Evolutionary conservation across 2,888 invertebrate species (phyloP).

Genomic region (Toxonevra muliebris): DNA sequence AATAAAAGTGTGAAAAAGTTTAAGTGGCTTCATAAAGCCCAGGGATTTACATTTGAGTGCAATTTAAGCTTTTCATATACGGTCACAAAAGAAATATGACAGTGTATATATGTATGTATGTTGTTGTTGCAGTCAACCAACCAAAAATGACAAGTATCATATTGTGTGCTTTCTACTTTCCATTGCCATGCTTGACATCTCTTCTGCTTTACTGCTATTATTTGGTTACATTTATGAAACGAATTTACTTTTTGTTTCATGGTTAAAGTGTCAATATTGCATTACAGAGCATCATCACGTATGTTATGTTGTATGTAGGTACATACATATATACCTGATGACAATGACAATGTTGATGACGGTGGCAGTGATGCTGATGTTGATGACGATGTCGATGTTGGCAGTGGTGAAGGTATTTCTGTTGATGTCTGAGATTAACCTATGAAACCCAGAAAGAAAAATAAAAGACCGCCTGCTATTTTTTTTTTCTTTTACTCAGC

Average conservation of each 20-base stretch:
- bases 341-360: neutral
- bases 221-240: neutral
- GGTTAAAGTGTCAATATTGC: conserved; percentile 57
- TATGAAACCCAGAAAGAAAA: neutral
- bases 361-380: neutral
- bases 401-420: too few relatives aligned
- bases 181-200: too few relatives aligned
- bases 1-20: conserved; percentile 56
- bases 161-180: too few relatives aligned
- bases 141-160: too few relatives aligned
- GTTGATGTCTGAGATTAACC: conserved; percentile 9
- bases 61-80: conserved; percentile 12
- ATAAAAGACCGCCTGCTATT: too few relatives aligned
- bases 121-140: too few relatives aligned
- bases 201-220: too few relatives aligned
- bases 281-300: conserved; percentile 51
- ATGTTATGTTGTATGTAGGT: conserved; percentile 17
- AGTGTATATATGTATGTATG: too few relatives aligned
- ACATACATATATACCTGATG: conserved; percentile 10
- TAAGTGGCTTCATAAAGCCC: conserved; percentile 58
- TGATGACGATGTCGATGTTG: conserved; percentile 1
- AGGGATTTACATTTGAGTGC: conserved; percentile 49
- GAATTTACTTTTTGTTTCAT: conserved; percentile 4
- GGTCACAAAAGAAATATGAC: too few relatives aligned
- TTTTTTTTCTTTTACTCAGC: neutral